These are phyloP conservation scores for Julus scanicus DNA, from an alignment of 2,888 invertebrate genomes.

Conservation along the genomic window DNA sequence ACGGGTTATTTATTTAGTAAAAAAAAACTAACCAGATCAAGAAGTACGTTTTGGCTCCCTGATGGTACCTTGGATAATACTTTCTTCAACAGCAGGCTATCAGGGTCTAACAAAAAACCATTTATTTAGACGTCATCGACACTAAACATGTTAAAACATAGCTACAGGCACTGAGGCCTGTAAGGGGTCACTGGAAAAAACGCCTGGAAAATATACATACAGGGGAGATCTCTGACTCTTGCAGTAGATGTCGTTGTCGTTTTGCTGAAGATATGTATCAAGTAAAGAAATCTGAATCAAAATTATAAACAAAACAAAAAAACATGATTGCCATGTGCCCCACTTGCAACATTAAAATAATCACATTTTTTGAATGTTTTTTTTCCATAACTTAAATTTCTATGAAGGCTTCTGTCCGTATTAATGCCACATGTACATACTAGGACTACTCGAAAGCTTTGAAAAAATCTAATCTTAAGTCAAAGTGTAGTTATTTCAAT, in stretches of 20 bases:
- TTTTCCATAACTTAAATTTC: too few species aligned
- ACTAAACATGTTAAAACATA: not conserved
- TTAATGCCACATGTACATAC: too few species aligned
- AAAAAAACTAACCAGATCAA: slow-evolving; percentile 12
- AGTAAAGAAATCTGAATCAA: not conserved
- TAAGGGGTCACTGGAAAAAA: not conserved
- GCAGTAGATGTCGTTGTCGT: not conserved
- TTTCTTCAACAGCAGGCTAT: slow-evolving; percentile 11
- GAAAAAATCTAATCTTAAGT: too few species aligned
- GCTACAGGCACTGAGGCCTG: not conserved
- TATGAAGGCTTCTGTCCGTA: too few species aligned
- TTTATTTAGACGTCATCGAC: slow-evolving; percentile 32
- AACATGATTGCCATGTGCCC: not conserved
- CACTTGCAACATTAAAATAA: too few species aligned
- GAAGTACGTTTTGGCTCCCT: slow-evolving; percentile 18
- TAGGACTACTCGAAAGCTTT: too few species aligned
- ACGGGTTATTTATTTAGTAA: not conserved
- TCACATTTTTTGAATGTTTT: too few species aligned
- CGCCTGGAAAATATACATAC: not conserved
- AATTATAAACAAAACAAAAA: not conserved
- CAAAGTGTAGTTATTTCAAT: too few species aligned
- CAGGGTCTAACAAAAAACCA: not conserved
- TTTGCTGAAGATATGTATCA: not conserved
- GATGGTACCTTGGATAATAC: slow-evolving; percentile 42
- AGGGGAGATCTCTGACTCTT: not conserved